Conservation (phyloP, 1,140 invertebrate genomes). For the Heliconius melpomene region DNA sequence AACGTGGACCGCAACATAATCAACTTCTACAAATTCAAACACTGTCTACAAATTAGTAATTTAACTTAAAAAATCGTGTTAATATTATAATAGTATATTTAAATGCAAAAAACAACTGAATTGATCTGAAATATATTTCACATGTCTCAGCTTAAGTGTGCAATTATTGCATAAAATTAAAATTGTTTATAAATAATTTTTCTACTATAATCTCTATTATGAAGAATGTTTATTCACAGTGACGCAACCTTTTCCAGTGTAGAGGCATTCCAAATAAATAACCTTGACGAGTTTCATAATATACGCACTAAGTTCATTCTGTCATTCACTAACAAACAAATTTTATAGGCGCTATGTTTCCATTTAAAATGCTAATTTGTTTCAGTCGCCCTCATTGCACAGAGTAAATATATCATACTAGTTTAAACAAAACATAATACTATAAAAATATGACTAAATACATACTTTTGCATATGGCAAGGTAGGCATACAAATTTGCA, state of each 20-base stretch:
- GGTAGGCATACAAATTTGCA: too few relatives aligned
- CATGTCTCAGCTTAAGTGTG: too few relatives aligned
- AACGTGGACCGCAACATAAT: background rate
- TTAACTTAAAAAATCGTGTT: too few relatives aligned
- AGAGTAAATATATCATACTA: background rate
- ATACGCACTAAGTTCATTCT: background rate
- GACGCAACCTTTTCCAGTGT: background rate
- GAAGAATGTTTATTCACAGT: background rate
- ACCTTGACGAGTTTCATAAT: conserved; percentile 5
- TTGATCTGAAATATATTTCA: too few relatives aligned
- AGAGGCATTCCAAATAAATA: background rate
- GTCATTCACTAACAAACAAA: background rate
- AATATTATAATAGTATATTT: too few relatives aligned
- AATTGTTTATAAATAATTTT: too few relatives aligned
- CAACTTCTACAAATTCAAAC: too few relatives aligned
- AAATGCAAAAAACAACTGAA: too few relatives aligned
- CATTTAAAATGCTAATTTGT: background rate
- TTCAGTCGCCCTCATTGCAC: background rate
- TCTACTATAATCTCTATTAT: background rate
- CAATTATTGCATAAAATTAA: too few relatives aligned
- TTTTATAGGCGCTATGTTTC: background rate
- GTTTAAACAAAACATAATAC: background rate
- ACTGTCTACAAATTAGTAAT: too few relatives aligned
- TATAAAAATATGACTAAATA: too few relatives aligned
- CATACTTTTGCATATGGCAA: too few relatives aligned